These are phyloP conservation scores for Taeniopygia guttata DNA, from an alignment of 2,797 vertebrate genomes.

Conservation along the genomic window DNA sequence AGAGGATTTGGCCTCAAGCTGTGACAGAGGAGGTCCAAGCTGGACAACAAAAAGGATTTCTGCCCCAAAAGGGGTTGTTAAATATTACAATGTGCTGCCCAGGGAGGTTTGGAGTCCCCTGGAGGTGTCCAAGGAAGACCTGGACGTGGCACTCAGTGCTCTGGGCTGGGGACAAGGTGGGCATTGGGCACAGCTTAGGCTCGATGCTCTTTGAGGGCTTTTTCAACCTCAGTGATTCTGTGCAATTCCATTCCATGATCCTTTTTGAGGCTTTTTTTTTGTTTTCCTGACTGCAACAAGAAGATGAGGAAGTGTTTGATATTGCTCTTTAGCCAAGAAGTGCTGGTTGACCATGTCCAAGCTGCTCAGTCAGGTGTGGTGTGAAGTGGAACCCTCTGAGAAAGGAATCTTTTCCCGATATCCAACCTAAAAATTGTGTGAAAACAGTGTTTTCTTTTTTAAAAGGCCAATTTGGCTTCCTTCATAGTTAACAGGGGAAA, in stretches of 20 bases:
- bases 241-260: neutral
- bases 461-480: neutral
- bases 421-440: accelerated
- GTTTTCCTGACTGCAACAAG: neutral
- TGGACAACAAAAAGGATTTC: neutral
- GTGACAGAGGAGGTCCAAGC: neutral
- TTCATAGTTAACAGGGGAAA: neutral
- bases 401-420: neutral
- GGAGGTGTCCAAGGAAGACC: neutral
- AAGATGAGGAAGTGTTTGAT: accelerated
- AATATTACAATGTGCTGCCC: neutral
- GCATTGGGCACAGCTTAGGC: neutral
- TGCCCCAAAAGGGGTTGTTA: neutral
- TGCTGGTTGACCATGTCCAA: neutral
- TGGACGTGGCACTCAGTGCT: accelerated
- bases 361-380: neutral
- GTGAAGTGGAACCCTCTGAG: neutral
- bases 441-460: neutral
- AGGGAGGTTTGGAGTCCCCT: neutral
- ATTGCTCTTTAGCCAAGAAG: neutral
- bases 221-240: neutral
- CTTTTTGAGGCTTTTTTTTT: neutral
- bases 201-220: accelerated
- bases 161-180: neutral
- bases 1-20: neutral